phyloP scores from a whole-genome alignment of 1,140 invertebrate genomes.

The Drosophila tani region DNA sequence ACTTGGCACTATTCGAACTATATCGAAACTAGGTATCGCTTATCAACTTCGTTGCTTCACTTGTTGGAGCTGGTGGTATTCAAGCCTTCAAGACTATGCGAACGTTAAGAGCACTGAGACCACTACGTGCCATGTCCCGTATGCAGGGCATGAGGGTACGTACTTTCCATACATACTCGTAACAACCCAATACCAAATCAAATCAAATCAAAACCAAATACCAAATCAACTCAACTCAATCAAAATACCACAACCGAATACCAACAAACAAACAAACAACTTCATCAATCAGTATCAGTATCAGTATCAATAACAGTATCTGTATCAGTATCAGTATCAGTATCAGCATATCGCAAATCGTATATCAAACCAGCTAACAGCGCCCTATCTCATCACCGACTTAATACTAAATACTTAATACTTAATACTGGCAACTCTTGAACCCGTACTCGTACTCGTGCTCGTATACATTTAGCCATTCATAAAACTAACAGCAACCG shows the following conservation, averaged over 20 bases:
- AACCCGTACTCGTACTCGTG: constrained; percentile 27
- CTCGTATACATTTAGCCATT: constrained; percentile 25
- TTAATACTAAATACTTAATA: not conserved
- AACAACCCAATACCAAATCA: constrained; percentile 43
- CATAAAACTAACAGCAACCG: constrained; percentile 58
- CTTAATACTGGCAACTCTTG: constrained; percentile 24
- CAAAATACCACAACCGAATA: constrained; percentile 45
- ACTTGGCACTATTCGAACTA: constrained; percentile 83
- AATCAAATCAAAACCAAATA: constrained; percentile 39
- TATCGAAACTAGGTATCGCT: constrained; percentile 93
- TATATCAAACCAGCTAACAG: constrained; percentile 56
- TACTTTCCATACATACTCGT: constrained; percentile 85
- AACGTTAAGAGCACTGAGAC: constrained; percentile 96
- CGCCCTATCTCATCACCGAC: constrained; percentile 32
- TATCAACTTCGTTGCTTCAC: constrained; percentile 98
- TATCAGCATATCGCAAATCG: constrained; percentile 59
- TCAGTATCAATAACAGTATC: constrained; percentile 33
- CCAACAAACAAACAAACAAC: constrained; percentile 35
- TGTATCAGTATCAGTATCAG: constrained; percentile 29
- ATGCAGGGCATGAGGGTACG: constrained; percentile 99
- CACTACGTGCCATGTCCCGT: constrained; percentile 97
- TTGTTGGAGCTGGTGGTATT: constrained; percentile 96
- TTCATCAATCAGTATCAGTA: constrained; percentile 38
- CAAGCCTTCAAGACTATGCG: constrained; percentile 99
- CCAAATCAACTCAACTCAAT: constrained; percentile 40